Percentiles rank a stretch among this genome's conserved stretches.
Conservation (phyloP, 2,113 vertebrate species). For the Neopipo cinnamomea region DNA sequence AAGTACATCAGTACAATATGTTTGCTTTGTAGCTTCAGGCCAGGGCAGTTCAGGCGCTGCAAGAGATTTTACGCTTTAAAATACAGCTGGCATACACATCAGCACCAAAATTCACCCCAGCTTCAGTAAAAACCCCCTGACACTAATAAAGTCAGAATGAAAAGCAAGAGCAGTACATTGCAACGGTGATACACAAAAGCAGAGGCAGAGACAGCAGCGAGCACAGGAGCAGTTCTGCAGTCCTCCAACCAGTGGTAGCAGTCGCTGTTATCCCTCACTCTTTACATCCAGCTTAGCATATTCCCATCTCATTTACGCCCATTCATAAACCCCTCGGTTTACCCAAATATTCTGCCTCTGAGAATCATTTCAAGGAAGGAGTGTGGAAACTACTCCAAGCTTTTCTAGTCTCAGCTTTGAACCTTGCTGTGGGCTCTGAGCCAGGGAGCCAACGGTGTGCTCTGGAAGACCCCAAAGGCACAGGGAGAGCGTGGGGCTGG, state of each 20-base stretch:
- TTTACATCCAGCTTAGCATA: not conserved
- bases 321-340: not conserved
- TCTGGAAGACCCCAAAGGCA: not conserved
- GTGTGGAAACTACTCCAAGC: not conserved
- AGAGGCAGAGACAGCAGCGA: not conserved
- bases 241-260: not conserved
- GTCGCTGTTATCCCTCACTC: not conserved
- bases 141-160: not conserved
- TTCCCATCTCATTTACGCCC: not conserved
- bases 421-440: not conserved
- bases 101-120: not conserved
- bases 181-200: not conserved
- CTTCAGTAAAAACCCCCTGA: not conserved
- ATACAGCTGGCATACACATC: not conserved
- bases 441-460: not conserved
- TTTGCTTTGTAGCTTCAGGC: constrained; percentile 16
- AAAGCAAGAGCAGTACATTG: not conserved
- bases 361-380: not conserved
- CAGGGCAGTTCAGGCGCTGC: not conserved
- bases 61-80: not conserved
- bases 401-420: not conserved
- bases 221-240: not conserved
- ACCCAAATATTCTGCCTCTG: not conserved
- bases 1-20: not conserved
- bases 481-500: fast-evolving